Evolutionary conservation across 2,797 vertebrate species (phyloP), one percentile per base, ranked within the genome.

Genomic region (Peromyscus melanophrys): DNA sequence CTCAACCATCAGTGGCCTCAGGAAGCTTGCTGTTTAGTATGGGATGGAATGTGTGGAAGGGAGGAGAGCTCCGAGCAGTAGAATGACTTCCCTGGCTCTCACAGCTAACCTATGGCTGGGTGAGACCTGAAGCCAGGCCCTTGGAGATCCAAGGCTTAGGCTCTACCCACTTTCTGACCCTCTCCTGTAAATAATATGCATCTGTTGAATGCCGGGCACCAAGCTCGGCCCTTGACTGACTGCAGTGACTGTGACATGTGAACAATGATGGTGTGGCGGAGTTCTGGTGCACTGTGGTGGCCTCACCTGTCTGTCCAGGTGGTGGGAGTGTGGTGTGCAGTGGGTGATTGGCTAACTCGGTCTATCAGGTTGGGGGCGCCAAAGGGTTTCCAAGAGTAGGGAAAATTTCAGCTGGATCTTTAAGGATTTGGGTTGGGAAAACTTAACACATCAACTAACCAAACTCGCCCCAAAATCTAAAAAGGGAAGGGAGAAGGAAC

Each of bases 291-390:
- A 73, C 25, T 73, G 16, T 1, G 17, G n/a, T 40, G n/a, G n/a
- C n/a, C 23, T 11, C 85, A 29, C 49, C 9, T 31, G 71, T 76
- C 21, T 31, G 37, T 37, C 2, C 2, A 4, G 40, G 46, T 21
- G 9, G n/a, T 19, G 11, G 34, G 21, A 43, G 13, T 0, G 1
- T 25, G n/a, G n/a, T 16, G 0, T n/a, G 67, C 2, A 0, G 31
- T 40, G 37, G 49, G 19, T 34, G 13, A 52, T 59, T 29, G 19
- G 21, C 61, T 43, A n/a, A 55, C 63, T 43, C 1, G 1, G 55
- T 8, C 57, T 83, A 31, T 57, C 9, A n/a, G 27, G 37, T 43
- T 52, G 11, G 23, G 25, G 55, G 6, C 31, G 34, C 29, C 55
- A 73, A 73, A 31, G 0, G 8, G 27, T 21, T 65, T 19, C 67